Percentiles rank a stretch among this genome's conserved stretches.
Evolutionary conservation across 2,113 vertebrate genomes (phyloP).

Genomic region (Coturnix japonica): DNA sequence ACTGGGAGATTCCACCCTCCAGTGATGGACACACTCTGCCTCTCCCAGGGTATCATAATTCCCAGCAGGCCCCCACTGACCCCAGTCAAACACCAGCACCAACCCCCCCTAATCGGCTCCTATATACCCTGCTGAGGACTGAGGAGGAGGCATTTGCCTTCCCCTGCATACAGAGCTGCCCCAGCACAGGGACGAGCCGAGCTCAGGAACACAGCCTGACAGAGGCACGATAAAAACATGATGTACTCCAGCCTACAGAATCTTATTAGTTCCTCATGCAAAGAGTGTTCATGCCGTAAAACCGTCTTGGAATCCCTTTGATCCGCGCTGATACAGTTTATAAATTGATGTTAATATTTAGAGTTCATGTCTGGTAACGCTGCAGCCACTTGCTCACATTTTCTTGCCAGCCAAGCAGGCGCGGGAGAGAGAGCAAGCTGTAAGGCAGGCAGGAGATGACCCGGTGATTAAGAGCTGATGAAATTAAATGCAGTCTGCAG

Average conservation of each 20-base stretch:
- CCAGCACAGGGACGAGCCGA: not conserved
- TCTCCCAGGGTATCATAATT: not conserved
- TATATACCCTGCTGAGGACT: not conserved
- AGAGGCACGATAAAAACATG: constrained; percentile 33
- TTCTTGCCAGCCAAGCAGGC: constrained; percentile 13
- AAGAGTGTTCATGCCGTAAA: constrained; percentile 3
- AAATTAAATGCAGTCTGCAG: not conserved
- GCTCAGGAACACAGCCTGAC: constrained; percentile 18
- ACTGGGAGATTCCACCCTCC: not conserved
- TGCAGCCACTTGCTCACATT: constrained; percentile 55
- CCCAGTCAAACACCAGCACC: not conserved
- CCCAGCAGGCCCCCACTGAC: not conserved
- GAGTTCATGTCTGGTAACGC: constrained; percentile 48
- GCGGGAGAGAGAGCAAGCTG: not conserved
- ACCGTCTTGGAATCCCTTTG: constrained; percentile 62
- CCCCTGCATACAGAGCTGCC: not conserved
- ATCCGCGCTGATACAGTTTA: constrained; percentile 64
- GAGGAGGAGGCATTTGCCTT: not conserved
- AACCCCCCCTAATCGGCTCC: rapidly evolving
- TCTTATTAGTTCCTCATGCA: constrained; percentile 58
- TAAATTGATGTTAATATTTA: constrained; percentile 72
- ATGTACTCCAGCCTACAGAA: constrained; percentile 58
- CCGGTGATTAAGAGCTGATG: not conserved
- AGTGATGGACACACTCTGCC: not conserved
- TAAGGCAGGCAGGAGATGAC: not conserved